phyloP scores from a whole-genome alignment of 2,797 vertebrate genomes.

The Lacerta agilis region DNA sequence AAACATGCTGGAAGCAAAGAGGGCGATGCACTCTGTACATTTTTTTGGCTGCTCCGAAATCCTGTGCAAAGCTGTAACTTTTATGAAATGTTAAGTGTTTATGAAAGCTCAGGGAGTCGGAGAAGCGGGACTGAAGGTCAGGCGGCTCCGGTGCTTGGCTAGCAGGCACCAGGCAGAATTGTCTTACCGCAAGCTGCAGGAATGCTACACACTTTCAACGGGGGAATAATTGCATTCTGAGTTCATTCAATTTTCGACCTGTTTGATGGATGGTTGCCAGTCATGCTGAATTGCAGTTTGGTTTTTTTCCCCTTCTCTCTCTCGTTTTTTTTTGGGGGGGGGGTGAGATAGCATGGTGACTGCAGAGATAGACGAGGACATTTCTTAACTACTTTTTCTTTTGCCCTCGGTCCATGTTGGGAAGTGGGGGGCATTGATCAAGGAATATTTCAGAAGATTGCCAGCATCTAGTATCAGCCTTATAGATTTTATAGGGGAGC shows the following conservation, averaged over 20 bases:
- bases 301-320: slow-evolving; percentile 24
- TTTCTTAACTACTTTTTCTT: slow-evolving; percentile 63
- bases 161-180: slow-evolving; percentile 28
- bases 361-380: slow-evolving; percentile 53
- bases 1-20: slow-evolving; percentile 61
- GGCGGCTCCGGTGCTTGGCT: slow-evolving; percentile 24
- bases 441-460: not conserved
- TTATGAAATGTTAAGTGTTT: slow-evolving; percentile 78
- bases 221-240: slow-evolving; percentile 65
- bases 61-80: slow-evolving; percentile 75
- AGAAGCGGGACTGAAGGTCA: slow-evolving; percentile 47
- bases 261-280: slow-evolving; percentile 65
- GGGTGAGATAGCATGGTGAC: slow-evolving; percentile 43
- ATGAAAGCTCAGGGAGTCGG: slow-evolving; percentile 74
- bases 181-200: slow-evolving; percentile 68
- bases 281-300: slow-evolving; percentile 59
- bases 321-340: not conserved
- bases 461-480: not conserved
- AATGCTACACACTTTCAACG: slow-evolving; percentile 62
- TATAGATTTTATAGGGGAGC: not conserved
- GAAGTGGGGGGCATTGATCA: slow-evolving; percentile 59
- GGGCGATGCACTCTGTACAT: slow-evolving; percentile 20
- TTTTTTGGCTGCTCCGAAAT: slow-evolving; percentile 66
- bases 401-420: slow-evolving; percentile 49
- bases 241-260: slow-evolving; percentile 73